Evolutionary conservation across 2,888 invertebrate genomes (phyloP).

Genomic region (Eupithecia tripunctaria): DNA sequence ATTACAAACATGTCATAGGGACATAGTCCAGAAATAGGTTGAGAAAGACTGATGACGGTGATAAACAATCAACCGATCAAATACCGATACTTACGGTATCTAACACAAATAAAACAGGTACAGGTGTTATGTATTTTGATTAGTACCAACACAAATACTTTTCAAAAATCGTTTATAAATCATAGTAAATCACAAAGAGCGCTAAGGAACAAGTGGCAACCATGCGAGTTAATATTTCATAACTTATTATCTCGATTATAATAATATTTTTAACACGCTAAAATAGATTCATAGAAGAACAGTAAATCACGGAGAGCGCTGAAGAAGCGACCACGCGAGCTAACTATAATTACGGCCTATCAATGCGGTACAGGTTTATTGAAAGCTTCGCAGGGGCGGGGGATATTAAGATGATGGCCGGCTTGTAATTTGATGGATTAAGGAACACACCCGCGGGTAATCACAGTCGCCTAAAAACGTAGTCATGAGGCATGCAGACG

Average conservation of each 20-base stretch:
- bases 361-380: constrained; percentile 82
- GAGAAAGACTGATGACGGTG: not conserved
- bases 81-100: not conserved
- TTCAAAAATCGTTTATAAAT: not conserved
- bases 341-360: constrained; percentile 80
- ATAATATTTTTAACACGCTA: not conserved
- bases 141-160: not conserved
- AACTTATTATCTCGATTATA: not conserved
- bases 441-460: constrained; percentile 79
- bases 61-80: not conserved
- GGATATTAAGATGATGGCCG: constrained; percentile 81
- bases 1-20: not conserved
- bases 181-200: constrained; percentile 13
- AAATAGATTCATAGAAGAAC: not conserved
- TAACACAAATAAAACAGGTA: not conserved
- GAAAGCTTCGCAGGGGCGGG: constrained; percentile 80
- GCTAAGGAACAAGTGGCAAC: constrained; percentile 30
- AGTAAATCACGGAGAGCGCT: constrained; percentile 18
- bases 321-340: constrained; percentile 31
- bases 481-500: constrained; percentile 52
- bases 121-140: not conserved
- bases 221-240: constrained; percentile 22
- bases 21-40: not conserved
- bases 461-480: constrained; percentile 71
- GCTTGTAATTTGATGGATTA: constrained; percentile 83